A percentile compares a stretch with the other conserved stretches of the same genome.
Conservation (phyloP, 2,797 vertebrate species). For the Pterois miles region DNA sequence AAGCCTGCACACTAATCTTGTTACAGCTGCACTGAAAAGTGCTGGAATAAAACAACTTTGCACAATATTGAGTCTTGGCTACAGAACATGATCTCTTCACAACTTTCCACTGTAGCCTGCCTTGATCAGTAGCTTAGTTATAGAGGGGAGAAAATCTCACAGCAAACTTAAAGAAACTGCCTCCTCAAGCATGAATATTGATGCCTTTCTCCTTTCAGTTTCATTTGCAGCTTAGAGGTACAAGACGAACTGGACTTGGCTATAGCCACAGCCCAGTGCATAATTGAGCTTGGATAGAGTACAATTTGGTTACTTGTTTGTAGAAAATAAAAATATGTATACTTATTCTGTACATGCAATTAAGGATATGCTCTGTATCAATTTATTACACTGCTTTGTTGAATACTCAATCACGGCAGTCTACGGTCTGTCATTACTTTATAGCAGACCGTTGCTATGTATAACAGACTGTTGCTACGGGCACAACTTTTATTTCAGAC, state of each 20-base stretch:
- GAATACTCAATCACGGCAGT: no score
- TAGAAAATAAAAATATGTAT: background rate
- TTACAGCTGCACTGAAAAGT: slow-evolving; percentile 30
- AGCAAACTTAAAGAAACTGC: background rate
- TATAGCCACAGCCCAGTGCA: background rate
- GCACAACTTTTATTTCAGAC: no score
- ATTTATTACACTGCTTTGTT: no score
- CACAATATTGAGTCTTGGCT: slow-evolving; percentile 34
- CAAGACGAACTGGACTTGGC: background rate
- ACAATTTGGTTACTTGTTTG: background rate
- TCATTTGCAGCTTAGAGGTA: background rate
- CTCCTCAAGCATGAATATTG: background rate
- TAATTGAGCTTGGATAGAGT: background rate
- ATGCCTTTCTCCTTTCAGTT: background rate
- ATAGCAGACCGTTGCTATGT: no score
- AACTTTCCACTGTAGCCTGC: slow-evolving; percentile 23
- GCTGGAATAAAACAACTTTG: slow-evolving; percentile 25
- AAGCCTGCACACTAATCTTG: slow-evolving; percentile 48
- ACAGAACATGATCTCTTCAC: slow-evolving; percentile 29
- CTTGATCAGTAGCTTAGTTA: slow-evolving; percentile 15
- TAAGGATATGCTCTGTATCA: background rate
- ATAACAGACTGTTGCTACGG: no score
- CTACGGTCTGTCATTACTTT: no score
- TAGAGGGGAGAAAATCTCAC: background rate
- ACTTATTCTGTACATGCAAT: background rate